Evolutionary conservation across 2,888 invertebrate genomes (phyloP).

Genomic region (Hermodice carunculata): DNA sequence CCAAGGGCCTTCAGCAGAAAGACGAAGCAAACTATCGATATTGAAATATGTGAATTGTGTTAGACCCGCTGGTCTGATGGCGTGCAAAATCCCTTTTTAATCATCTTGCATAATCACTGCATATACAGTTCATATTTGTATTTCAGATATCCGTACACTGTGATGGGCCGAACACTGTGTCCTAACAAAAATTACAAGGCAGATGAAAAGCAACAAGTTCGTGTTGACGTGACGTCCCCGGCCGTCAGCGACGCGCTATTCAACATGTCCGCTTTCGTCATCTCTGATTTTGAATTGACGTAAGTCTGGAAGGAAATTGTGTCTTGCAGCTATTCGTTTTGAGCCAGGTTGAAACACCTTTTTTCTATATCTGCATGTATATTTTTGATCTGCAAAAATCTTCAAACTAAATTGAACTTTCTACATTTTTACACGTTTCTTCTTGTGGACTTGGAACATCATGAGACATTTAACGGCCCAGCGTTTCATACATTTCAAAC

Average conservation of each 20-base stretch:
- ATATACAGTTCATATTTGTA: too few relatives aligned
- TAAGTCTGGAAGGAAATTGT: conserved; percentile 26
- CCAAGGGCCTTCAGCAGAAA: too few relatives aligned
- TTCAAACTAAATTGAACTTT: not conserved
- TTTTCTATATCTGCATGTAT: not conserved
- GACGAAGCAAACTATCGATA: too few relatives aligned
- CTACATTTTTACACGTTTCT: not conserved
- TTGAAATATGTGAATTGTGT: too few relatives aligned
- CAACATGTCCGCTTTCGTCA: conserved; percentile 74
- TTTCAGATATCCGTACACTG: too few relatives aligned
- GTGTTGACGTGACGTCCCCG: conserved; percentile 79
- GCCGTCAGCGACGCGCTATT: conserved; percentile 75
- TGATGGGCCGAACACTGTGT: conserved; percentile 67
- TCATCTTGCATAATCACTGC: too few relatives aligned
- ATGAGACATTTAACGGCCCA: too few relatives aligned
- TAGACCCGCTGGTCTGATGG: too few relatives aligned
- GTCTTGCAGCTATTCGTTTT: too few relatives aligned
- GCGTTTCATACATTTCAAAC: too few relatives aligned
- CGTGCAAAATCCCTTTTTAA: too few relatives aligned
- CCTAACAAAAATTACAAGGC: conserved; percentile 44
- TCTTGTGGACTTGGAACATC: too few relatives aligned
- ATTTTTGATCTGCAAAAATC: not conserved
- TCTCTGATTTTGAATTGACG: conserved; percentile 74
- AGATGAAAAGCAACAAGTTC: conserved; percentile 66
- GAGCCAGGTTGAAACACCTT: not conserved